Evolutionary conservation across 2,797 vertebrate genomes (phyloP).

Genomic region (Falco rusticolus): DNA sequence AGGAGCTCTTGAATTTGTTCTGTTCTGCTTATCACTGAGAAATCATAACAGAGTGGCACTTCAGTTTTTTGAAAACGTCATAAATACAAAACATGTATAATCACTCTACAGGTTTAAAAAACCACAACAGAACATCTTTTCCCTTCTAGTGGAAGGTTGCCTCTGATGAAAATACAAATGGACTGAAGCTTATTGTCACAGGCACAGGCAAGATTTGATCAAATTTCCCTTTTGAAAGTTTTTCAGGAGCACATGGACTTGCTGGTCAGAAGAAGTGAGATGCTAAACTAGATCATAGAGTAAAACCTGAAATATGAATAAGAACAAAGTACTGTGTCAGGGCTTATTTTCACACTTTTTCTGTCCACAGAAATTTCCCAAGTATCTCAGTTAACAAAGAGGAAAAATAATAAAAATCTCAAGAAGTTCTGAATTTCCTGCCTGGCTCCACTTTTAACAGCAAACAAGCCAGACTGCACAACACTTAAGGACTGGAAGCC

Average conservation of each 20-base stretch:
- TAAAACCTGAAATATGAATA: neutral
- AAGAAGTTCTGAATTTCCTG: neutral
- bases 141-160: neutral
- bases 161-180: neutral
- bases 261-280: neutral
- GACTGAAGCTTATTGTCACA: neutral
- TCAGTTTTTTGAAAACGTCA: neutral
- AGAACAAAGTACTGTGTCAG: neutral
- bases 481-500: neutral
- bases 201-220: neutral
- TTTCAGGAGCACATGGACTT: neutral
- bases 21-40: neutral
- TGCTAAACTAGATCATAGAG: neutral
- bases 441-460: neutral
- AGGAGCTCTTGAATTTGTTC: neutral
- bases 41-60: neutral
- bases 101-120: neutral
- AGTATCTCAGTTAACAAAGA: neutral
- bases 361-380: neutral
- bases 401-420: neutral
- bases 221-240: neutral
- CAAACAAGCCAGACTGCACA: neutral
- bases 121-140: neutral
- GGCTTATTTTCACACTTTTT: neutral
- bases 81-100: neutral